A percentile compares a stretch with the other conserved stretches of the same genome.
These are phyloP conservation scores for Porites cylindrica DNA, from an alignment of 92 coral and sea anemone genomes.

Conservation along the genomic window DNA sequence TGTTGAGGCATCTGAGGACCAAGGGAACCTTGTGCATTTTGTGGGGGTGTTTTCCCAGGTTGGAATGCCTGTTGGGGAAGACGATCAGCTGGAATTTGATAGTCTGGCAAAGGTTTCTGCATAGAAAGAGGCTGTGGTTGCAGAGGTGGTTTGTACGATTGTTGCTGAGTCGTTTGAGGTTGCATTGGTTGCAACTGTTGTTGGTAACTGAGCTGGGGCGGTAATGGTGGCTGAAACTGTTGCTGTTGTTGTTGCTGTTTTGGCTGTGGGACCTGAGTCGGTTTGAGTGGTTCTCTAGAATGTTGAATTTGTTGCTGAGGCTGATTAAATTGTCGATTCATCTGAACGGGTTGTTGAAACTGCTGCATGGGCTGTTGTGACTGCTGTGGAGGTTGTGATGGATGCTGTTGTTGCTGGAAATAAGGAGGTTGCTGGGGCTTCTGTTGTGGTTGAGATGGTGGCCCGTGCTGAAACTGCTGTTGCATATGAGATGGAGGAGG, in stretches of 20 bases:
- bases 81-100: conserved; percentile 4
- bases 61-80: conserved; percentile 23
- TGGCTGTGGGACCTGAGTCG: conserved; percentile 40
- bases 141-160: conserved; percentile 30
- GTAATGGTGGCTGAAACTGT: conserved; percentile 34
- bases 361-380: conserved; percentile 57
- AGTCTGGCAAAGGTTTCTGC: conserved; percentile 15
- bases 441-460: conserved; percentile 13
- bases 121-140: conserved; percentile 19
- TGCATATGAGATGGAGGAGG: conserved; percentile 35
- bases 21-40: conserved; percentile 2
- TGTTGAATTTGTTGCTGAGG: conserved; percentile 41
- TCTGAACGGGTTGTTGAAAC: conserved; percentile 37
- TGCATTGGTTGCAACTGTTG: conserved; percentile 58
- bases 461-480: conserved; percentile 38
- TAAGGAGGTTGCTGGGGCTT: no score
- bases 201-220: conserved; percentile 38
- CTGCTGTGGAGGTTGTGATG: conserved; percentile 57
- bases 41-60: conserved; percentile 1
- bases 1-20: conserved; percentile 14
- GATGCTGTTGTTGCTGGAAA: conserved; percentile 16
- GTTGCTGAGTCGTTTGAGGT: conserved; percentile 41
- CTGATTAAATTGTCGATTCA: conserved; percentile 48
- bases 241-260: conserved; percentile 48
- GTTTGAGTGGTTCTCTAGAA: conserved; percentile 24